Base-by-base conservation (phyloP, 2,797 vertebrate genomes). In the Caiman crocodilus region DNA sequence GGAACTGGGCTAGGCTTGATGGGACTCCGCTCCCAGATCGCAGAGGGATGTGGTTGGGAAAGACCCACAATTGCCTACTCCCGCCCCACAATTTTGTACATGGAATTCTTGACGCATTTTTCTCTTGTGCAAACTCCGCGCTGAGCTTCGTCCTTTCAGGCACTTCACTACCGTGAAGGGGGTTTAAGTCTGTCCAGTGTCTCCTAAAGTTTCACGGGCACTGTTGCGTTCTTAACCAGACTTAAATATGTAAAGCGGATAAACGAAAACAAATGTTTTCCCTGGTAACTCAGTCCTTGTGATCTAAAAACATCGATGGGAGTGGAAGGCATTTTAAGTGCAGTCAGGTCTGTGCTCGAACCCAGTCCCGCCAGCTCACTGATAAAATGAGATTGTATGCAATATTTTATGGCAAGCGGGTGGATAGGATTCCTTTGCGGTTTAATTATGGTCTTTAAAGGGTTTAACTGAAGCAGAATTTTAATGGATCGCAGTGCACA, bases 341-440 rank as follows among this genome's bases (percentile, higher is more conserved):
- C 82, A 57, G 73, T 71, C 21, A 80, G 73, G 69, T 56, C 50
- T 14, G 4, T 4, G 1, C 76, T 16, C 57, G 58, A 56, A 88
- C 76, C 88, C 92, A 60, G 77, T 85, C 92, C 82, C 87, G 61
- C 86, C 74, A 13, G 76, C 4, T 3, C 95, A 82, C 91, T 76
- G 60, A 82, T 55, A n/a, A 85, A 97, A 90, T 73, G 64, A 91
- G 94, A 96, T 92, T 95, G 94, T 93, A 95, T 96, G 69, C 97
- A 98, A 96, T 78, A 96, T 96, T 97, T 97, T 96, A 95, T 96
- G 92, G 94, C 92, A 58, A 94, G 87, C 88, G 93, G 86, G 88
- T 90, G 93, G 92, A 86, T 30, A 71, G 77, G 92, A 91, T 84
- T 88, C 90, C 92, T 93, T 94, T 97, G 94, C 94, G 90, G 96